Conservation (phyloP, 2,888 invertebrate species). For the Eubasilissa splendida region DNA sequence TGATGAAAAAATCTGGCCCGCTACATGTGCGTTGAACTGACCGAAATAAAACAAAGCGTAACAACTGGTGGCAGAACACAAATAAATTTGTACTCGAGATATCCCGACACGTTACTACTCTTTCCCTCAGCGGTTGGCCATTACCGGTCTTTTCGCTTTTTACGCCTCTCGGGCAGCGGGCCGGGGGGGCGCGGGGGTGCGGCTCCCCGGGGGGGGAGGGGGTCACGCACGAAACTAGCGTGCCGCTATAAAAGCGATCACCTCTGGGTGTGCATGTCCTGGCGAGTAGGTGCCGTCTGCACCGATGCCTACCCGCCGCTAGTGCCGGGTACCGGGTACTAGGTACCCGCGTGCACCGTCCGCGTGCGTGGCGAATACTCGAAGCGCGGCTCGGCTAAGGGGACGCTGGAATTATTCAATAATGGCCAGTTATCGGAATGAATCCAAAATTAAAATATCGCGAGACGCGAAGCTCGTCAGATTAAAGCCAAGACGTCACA, state of each 20-base stretch:
- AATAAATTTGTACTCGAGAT: constrained; percentile 16
- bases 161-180: constrained; percentile 1
- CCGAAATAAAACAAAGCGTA: not conserved
- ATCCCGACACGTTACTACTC: not conserved
- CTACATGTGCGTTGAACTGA: not conserved
- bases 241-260: constrained; percentile 14
- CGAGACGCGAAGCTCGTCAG: no score
- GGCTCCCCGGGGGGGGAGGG: not conserved
- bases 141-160: constrained; percentile 22
- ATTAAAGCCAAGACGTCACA: no score
- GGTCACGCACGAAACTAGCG: constrained; percentile 42
- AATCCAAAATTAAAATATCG: no score
- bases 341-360: not conserved
- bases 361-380: not conserved
- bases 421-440: no score
- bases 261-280: constrained; percentile 6
- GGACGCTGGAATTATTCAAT: no score
- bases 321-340: not conserved
- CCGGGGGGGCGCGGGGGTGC: not conserved
- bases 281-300: constrained; percentile 1
- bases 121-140: constrained; percentile 2
- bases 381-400: not conserved
- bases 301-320: not conserved
- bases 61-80: not conserved
- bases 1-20: no score